phyloP scores from a whole-genome alignment of 2,888 invertebrate genomes.

The Campoplex nolae region DNA sequence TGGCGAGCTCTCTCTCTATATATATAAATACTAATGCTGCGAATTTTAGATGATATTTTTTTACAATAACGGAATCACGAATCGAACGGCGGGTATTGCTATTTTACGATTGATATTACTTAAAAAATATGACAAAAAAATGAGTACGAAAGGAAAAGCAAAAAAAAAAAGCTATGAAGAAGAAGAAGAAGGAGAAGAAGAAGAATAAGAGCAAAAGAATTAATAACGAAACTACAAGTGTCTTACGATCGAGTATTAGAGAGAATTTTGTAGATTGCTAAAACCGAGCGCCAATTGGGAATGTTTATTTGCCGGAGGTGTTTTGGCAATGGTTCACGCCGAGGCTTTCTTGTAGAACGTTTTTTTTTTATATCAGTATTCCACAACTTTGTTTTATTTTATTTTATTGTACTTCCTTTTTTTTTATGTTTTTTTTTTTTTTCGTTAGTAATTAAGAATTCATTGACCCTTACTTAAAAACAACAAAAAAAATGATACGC shows the following conservation, averaged over 20 bases:
- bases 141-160: slow-evolving; percentile 32
- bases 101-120: slow-evolving; percentile 76
- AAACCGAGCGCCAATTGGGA: slow-evolving; percentile 51
- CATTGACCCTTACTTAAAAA: slow-evolving; percentile 72
- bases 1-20: slow-evolving; percentile 72
- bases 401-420: slow-evolving; percentile 74
- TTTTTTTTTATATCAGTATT: slow-evolving; percentile 82
- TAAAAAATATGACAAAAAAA: slow-evolving; percentile 56
- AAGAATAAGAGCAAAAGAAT: slow-evolving; percentile 42
- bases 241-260: slow-evolving; percentile 73
- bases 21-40: slow-evolving; percentile 69
- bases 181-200: slow-evolving; percentile 32
- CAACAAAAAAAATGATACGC: slow-evolving; percentile 70
- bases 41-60: slow-evolving; percentile 72
- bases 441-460: slow-evolving; percentile 79
- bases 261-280: slow-evolving; percentile 61
- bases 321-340: slow-evolving; percentile 78
- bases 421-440: slow-evolving; percentile 57
- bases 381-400: slow-evolving; percentile 80
- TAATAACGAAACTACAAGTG: slow-evolving; percentile 71
- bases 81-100: slow-evolving; percentile 81
- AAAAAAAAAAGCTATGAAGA: slow-evolving; percentile 44
- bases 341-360: slow-evolving; percentile 80
- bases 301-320: slow-evolving; percentile 52
- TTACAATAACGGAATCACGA: slow-evolving; percentile 72